Base-by-base conservation (phyloP, 2,113 vertebrate genomes). In the Chlamydotis undulata region DNA sequence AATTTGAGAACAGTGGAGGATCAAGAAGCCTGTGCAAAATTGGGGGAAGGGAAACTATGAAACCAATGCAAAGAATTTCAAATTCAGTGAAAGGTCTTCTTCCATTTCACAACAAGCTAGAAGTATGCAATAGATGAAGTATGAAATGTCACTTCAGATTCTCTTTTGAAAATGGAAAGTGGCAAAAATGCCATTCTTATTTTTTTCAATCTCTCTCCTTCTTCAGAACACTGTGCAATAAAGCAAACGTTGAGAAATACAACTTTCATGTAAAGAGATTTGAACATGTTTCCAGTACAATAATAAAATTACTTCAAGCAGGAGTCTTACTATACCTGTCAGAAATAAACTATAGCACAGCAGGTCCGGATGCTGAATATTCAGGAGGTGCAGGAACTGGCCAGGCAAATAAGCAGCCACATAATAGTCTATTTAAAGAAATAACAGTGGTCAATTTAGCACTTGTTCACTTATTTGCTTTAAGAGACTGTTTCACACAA, bases 261-360 rank as follows among this genome's bases (percentile, higher is more conserved):
- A 84, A 73, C 19, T 71, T 78, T 33, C 28, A n/a, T 6, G 8
- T 37, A 57, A 83, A 71, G 52, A 81, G 9, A 57, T 41, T 28
- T 47, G 35, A 92, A 70, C 25, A 87, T 61, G 28, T 73, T 94
- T 84, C 77, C 28, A 65, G 41, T 68, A 71, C 10, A 73, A 73
- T 28, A 81, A 41, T 22, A 78, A 68, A 76, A 74, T 60, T 55
- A 71, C 14, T 76, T 89, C 13, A 59, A 77, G 53, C 45, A 89
- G 35, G 23, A 78, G 56, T 81, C 14, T 7, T 79, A 79, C 88
- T 56, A 13, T 98, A 99, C 99, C 99, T 96, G 98, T 98, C 90
- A 99, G 97, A 97, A 99, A 99, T 60, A 99, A 98, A 91, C 98
- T 99, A 89, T 99, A 98, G 95, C 99, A 99, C 87, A 98, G 97